Evolutionary conservation across 1,140 invertebrate genomes (phyloP).

Genomic region (Brachionus paranguensis): DNA sequence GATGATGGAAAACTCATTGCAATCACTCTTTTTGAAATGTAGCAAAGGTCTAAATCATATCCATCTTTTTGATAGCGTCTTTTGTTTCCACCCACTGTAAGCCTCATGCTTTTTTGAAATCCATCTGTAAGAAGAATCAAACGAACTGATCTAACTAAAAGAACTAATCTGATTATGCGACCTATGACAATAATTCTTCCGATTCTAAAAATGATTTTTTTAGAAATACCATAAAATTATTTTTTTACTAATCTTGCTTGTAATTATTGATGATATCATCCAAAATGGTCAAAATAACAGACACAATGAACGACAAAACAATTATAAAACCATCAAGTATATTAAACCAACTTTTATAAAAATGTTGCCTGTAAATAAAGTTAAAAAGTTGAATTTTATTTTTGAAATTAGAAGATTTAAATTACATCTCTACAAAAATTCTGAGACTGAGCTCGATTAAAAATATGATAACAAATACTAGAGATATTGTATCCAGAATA

Average conservation of each 20-base stretch:
- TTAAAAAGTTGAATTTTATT: background rate
- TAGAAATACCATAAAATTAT: background rate
- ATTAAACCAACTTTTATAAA: conserved; percentile 19
- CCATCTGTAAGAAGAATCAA: conserved; percentile 55
- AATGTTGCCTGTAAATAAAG: background rate
- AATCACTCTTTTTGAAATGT: conserved; percentile 61
- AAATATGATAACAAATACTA: conserved; percentile 30
- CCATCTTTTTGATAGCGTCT: conserved; percentile 59
- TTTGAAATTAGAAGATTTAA: background rate
- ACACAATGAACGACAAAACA: conserved; percentile 16
- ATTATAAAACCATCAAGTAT: conserved; percentile 36
- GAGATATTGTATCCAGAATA: conserved; percentile 42
- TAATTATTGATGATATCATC: conserved; percentile 30
- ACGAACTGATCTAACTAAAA: conserved; percentile 54
- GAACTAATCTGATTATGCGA: conserved; percentile 56
- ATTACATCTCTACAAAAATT: conserved; percentile 36
- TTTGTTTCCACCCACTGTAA: conserved; percentile 62
- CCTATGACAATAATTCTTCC: conserved; percentile 53
- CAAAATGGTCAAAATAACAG: conserved; percentile 34
- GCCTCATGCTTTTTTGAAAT: conserved; percentile 56
- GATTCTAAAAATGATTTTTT: background rate
- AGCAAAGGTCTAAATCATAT: conserved; percentile 62
- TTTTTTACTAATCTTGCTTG: background rate
- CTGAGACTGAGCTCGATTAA: conserved; percentile 37
- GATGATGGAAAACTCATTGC: conserved; percentile 64